These are phyloP conservation scores for Oscheius sp. DNA, from an alignment of 1,140 invertebrate species.

Conservation along the genomic window DNA sequence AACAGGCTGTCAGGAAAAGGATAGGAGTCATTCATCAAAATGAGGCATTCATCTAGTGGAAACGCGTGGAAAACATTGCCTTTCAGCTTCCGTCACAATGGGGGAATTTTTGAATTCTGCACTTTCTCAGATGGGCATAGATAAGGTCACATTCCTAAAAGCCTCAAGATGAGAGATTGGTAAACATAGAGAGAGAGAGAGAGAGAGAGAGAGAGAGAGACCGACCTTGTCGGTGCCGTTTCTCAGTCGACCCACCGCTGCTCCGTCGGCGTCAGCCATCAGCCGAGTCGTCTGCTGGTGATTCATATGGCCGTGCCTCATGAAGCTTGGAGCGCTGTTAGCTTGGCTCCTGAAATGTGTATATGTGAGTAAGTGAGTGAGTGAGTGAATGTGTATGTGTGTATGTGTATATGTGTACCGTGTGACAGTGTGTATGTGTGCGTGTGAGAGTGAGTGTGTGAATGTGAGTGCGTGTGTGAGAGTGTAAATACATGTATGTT, in stretches of 20 bases:
- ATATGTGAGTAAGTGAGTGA: not conserved
- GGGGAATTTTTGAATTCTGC: not conserved
- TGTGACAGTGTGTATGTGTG: too few species aligned
- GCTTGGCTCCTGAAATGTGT: not conserved
- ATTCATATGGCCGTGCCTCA: conserved; percentile 39
- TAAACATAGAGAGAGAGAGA: too few species aligned
- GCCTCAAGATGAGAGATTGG: too few species aligned
- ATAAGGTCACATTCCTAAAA: too few species aligned
- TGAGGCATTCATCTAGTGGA: not conserved
- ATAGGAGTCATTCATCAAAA: not conserved
- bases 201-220: not conserved
- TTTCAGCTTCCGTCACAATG: not conserved
- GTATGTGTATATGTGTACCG: too few species aligned
- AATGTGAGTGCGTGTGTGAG: too few species aligned
- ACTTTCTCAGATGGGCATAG: too few species aligned
- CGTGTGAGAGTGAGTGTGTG: too few species aligned
- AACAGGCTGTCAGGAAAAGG: not conserved
- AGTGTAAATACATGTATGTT: not conserved
- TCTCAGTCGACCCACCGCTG: conserved; percentile 13
- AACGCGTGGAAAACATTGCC: not conserved
- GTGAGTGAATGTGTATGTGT: not conserved
- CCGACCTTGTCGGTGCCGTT: not conserved
- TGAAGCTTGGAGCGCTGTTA: conserved; percentile 28
- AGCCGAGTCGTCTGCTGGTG: conserved; percentile 38
- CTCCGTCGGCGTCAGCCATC: conserved; percentile 27